Conservation (phyloP, 2,888 invertebrate species). For the Mylabris sibirica region DNA sequence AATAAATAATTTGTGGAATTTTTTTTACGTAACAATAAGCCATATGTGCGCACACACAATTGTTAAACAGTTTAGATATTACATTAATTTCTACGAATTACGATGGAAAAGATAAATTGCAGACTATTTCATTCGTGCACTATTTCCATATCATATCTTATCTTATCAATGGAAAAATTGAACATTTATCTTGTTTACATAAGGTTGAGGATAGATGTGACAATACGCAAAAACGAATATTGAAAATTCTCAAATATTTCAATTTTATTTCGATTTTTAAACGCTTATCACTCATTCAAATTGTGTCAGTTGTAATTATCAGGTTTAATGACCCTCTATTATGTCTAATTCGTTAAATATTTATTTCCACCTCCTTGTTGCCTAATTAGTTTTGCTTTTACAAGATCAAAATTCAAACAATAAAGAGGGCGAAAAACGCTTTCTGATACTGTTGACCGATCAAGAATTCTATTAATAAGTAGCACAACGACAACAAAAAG, state of each 20-base stretch:
- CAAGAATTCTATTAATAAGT: constrained; percentile 11
- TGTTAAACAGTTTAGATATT: neutral
- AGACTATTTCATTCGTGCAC: constrained; percentile 5
- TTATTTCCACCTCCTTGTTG: neutral
- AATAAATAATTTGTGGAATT: neutral
- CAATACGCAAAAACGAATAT: neutral
- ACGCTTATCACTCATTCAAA: constrained; percentile 1
- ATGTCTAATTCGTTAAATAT: constrained; percentile 6
- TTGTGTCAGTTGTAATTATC: constrained; percentile 9
- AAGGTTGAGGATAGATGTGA: neutral
- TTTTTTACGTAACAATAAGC: neutral
- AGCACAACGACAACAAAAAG: neutral
- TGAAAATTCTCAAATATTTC: neutral
- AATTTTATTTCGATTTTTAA: neutral
- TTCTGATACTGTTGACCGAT: constrained; percentile 9
- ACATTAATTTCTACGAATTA: neutral
- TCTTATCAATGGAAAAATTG: neutral
- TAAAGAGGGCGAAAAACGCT: no score
- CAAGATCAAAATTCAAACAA: neutral
- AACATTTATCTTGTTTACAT: neutral
- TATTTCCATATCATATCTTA: constrained; percentile 8
- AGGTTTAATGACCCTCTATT: constrained; percentile 7
- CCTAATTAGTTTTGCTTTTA: no score
- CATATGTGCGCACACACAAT: neutral
- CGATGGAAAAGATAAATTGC: neutral